phyloP scores from a whole-genome alignment of 2,888 invertebrate genomes.

The Campaea margaritaria region DNA sequence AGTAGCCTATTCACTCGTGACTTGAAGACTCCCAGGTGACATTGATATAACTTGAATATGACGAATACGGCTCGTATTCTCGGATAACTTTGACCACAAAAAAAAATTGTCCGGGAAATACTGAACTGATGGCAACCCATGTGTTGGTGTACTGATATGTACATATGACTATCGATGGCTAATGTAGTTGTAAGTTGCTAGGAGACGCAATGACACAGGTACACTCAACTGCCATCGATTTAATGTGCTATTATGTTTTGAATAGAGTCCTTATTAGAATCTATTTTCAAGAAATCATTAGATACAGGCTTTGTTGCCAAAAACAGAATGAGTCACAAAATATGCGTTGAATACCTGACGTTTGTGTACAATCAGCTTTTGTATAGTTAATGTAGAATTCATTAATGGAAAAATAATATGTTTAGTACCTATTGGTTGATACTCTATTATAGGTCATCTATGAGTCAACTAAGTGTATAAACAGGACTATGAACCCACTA shows the following conservation, averaged over 20 bases:
- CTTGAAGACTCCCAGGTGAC: too few species aligned
- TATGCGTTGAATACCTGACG: not conserved
- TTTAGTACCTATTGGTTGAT: too few species aligned
- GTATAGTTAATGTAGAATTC: not conserved
- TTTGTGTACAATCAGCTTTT: too few species aligned
- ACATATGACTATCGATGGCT: not conserved
- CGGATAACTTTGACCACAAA: too few species aligned
- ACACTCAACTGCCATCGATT: slow-evolving; percentile 8
- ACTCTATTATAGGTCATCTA: too few species aligned
- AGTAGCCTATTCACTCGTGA: too few species aligned
- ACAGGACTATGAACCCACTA: too few species aligned
- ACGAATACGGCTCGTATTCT: too few species aligned
- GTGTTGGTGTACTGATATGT: not conserved
- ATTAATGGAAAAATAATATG: too few species aligned
- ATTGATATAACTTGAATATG: too few species aligned
- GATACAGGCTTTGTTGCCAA: not conserved
- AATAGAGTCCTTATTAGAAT: slow-evolving; percentile 9
- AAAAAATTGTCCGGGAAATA: not conserved
- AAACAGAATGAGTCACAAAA: too few species aligned
- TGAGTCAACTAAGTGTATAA: too few species aligned
- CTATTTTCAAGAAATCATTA: slow-evolving; percentile 12
- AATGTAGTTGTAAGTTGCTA: slow-evolving; percentile 22
- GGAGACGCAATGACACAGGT: slow-evolving; percentile 28
- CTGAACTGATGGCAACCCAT: not conserved
- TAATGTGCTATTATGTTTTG: slow-evolving; percentile 7